Evolutionary conservation across 92 coral and sea anemone species (phyloP).

Genomic region (Heteractis magnifica): DNA sequence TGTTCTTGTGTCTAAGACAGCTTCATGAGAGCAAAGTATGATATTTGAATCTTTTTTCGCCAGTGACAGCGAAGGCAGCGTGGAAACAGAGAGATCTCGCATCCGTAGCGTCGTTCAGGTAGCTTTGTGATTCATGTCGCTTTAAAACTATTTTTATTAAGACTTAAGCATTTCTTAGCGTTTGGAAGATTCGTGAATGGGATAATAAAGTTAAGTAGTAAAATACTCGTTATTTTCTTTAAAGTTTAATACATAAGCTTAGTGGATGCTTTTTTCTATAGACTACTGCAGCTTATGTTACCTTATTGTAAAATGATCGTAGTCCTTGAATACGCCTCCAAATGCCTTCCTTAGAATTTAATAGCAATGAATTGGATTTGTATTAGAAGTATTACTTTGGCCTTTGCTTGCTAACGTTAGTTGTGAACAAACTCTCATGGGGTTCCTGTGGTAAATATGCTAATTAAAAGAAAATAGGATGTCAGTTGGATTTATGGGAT

Average conservation of each 20-base stretch:
- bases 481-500: neutral
- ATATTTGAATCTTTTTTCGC: neutral
- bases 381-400: neutral
- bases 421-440: neutral
- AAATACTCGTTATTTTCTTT: no score
- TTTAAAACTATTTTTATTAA: no score
- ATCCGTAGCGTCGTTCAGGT: conserved; percentile 85
- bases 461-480: neutral
- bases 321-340: no score
- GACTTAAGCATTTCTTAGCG: no score
- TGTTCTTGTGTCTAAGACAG: neutral
- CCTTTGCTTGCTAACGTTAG: neutral
- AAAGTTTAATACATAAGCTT: no score
- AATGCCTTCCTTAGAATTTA: neutral
- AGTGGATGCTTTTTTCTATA: no score
- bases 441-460: neutral
- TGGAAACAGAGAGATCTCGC: conserved; percentile 54
- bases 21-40: neutral
- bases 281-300: no score
- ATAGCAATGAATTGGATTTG: neutral
- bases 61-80: conserved; percentile 59
- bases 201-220: no score
- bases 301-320: no score
- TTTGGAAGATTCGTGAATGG: no score
- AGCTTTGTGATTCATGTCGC: neutral